Conservation (phyloP, 2,113 vertebrate genomes). For the Apus apus region DNA sequence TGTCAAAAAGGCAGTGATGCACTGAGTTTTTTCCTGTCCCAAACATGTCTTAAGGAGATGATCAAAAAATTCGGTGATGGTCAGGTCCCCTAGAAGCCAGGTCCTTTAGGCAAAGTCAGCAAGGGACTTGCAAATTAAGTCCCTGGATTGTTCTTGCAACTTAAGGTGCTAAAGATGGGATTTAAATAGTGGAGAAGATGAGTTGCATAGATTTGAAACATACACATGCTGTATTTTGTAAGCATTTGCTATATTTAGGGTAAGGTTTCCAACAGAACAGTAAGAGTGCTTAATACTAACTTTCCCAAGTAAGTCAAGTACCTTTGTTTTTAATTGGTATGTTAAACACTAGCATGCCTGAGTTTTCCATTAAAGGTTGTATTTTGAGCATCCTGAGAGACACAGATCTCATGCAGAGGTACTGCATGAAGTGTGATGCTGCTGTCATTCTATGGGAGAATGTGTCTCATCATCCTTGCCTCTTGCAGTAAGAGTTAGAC, state of each 20-base stretch:
- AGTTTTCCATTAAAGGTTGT: neutral
- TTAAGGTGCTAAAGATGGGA: neutral
- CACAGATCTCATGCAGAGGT: neutral
- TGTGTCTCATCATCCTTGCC: neutral
- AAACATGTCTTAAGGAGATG: neutral
- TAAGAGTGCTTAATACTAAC: neutral
- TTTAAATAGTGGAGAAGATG: neutral
- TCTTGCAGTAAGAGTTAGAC: neutral
- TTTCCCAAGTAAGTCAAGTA: neutral
- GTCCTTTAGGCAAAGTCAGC: neutral
- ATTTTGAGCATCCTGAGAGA: neutral
- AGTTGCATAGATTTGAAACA: neutral
- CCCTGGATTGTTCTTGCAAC: neutral
- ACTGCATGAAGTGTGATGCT: neutral
- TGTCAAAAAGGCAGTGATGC: neutral
- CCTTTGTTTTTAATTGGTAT: neutral
- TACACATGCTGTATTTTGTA: neutral
- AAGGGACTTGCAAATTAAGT: neutral
- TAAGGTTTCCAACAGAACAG: neutral
- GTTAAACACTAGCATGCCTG: neutral
- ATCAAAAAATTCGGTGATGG: neutral
- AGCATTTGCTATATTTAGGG: neutral
- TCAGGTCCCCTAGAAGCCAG: neutral
- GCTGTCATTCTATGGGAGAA: neutral
- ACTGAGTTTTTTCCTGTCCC: neutral